Base-by-base conservation (phyloP, 2,113 vertebrate species). In the Notarius lentiginosus region DNA sequence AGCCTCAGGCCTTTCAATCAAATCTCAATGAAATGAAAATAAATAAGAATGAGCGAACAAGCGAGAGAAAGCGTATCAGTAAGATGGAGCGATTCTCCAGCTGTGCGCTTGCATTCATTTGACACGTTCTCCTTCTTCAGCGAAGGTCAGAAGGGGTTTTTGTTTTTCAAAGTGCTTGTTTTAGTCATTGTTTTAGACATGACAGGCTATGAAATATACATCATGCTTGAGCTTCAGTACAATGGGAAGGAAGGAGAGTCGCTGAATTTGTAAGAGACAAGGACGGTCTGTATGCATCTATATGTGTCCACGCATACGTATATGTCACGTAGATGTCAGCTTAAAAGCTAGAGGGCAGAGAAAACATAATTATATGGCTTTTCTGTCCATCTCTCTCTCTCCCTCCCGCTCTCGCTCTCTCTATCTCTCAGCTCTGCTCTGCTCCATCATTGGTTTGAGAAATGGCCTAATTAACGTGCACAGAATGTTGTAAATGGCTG, bases 401-500 rank as follows among this genome's bases (percentile, higher is more conserved):
- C 30, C 1, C 30, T 30, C 30, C 30, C 30, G 30, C 30, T 30
- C 30, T 30, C 30, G 30, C 30, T 79, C 27, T 83, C 56, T 10
- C 34, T 73, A 51, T 83, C 22, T 60, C 56, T 41, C 5, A 2
- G 58, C 51, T 79, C 34, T 5, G 56, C 75, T 55, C 51, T 53
- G 79, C 82, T 88, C 87, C 92, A 92, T 93, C 92, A 92, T 86
- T 89, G 88, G 72, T 75, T 75, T 92, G 90, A 92, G 92, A 93
- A 92, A 93, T 93, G 86, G 88, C 81, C 76, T 86, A 86, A 87
- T 84, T 89, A 86, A 84, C 65, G 81, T 88, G 82, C 82, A 79
- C 84, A 79, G 80, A 88, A 60, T 73, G 79, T 80, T 80, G 79
- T 80, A 60, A 80, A 80, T 80, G 79, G 55, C 18, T 60, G 79